Conservation (phyloP, 2,113 vertebrate genomes). For the Hoplias malabaricus region DNA sequence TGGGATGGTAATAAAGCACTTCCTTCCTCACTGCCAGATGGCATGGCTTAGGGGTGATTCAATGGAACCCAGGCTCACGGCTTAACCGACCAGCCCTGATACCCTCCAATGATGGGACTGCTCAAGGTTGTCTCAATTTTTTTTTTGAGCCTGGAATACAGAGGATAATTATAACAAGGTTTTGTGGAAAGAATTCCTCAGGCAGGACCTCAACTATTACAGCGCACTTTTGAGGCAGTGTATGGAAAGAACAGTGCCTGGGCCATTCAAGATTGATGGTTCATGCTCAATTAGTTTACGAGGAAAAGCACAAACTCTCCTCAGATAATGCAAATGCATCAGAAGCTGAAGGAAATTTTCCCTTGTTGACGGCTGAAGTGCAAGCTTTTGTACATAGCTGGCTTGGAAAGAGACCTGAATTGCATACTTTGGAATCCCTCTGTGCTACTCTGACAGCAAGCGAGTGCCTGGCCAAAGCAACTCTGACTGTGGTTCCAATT, state of each 20-base stretch:
- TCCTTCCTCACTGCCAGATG: slow-evolving; percentile 55
- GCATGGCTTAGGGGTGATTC: slow-evolving; percentile 55
- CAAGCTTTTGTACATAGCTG: background rate
- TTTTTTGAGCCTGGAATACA: slow-evolving; percentile 40
- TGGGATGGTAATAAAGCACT: slow-evolving; percentile 51
- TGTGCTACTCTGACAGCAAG: slow-evolving; percentile 3
- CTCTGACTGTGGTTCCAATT: slow-evolving; percentile 35
- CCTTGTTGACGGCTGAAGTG: background rate
- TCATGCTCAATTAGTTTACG: slow-evolving; percentile 32
- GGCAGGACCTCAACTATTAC: slow-evolving; percentile 41
- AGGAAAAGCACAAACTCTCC: background rate
- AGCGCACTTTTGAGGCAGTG: slow-evolving; percentile 33
- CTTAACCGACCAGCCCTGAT: slow-evolving; percentile 35
- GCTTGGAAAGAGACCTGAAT: background rate
- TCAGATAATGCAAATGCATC: background rate
- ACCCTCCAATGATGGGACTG: slow-evolving; percentile 50
- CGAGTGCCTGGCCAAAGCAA: background rate
- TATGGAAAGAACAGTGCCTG: slow-evolving; percentile 54
- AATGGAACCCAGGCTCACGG: slow-evolving; percentile 51
- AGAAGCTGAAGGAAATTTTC: slow-evolving; percentile 1
- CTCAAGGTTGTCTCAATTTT: slow-evolving; percentile 44
- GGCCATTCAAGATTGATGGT: slow-evolving; percentile 22
- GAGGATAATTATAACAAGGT: slow-evolving; percentile 64
- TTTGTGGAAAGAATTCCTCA: slow-evolving; percentile 64
- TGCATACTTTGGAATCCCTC: slow-evolving; percentile 8